A percentile compares a stretch with the other conserved stretches of the same genome.
These are phyloP conservation scores for Alviniconcha strummeri DNA, from an alignment of 2,888 invertebrate genomes.

Conservation along the genomic window DNA sequence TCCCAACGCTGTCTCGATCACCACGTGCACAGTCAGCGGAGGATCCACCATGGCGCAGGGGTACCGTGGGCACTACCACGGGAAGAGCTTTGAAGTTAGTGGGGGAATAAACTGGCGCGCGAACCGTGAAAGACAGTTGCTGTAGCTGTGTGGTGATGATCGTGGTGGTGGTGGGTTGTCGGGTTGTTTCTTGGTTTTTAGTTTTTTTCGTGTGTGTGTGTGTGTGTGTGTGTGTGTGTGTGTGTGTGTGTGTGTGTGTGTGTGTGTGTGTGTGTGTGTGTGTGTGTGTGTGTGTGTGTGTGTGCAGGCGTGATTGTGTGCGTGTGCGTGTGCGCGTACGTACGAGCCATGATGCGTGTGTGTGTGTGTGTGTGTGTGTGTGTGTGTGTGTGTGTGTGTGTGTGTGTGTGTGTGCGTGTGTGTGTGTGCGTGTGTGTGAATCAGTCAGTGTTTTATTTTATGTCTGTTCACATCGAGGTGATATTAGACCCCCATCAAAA, in stretches of 20 bases:
- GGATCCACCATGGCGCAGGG: no score
- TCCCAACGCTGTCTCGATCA: no score
- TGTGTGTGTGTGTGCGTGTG: background rate
- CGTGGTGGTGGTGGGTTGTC: no score
- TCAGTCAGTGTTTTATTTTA: no score
- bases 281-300: background rate
- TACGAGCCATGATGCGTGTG: no score
- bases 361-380: background rate
- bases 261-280: background rate
- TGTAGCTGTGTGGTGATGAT: background rate
- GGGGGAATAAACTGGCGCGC: no score
- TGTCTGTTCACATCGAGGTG: no score
- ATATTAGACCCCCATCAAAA: no score
- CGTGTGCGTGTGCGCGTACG: background rate
- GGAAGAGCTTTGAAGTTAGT: no score
- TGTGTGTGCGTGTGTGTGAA: background rate
- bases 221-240: slow-evolving; percentile 15
- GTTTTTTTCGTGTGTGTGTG: background rate
- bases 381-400: background rate
- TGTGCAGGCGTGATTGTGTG: background rate
- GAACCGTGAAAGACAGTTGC: background rate
- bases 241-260: slow-evolving; percentile 13
- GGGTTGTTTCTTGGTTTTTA: no score
- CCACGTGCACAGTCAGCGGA: no score
- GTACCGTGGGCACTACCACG: no score